These are phyloP conservation scores for Yponomeuta cagnagella DNA, from an alignment of 2,888 invertebrate genomes.

Conservation along the genomic window DNA sequence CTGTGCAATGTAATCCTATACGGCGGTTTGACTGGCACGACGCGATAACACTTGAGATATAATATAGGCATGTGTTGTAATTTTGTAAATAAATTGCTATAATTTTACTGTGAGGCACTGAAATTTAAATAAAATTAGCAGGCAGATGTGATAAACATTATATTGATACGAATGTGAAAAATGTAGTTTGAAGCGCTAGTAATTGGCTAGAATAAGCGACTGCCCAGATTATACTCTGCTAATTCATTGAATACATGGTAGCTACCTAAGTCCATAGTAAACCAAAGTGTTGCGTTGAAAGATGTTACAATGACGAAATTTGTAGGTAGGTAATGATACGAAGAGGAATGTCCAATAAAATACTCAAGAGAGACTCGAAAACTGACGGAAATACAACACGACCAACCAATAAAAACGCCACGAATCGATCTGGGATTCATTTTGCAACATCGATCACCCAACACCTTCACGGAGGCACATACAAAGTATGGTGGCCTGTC, in stretches of 20 bases:
- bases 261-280: too few relatives aligned
- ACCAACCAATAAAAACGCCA: background rate
- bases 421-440: background rate
- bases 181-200: too few relatives aligned
- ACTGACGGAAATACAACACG: background rate
- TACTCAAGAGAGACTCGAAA: background rate
- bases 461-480: background rate
- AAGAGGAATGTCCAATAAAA: background rate
- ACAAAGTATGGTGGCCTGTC: background rate
- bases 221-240: too few relatives aligned
- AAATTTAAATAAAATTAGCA: too few relatives aligned
- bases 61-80: too few relatives aligned
- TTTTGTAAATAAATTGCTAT: background rate
- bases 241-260: too few relatives aligned
- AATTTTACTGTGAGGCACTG: too few relatives aligned
- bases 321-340: background rate
- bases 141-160: too few relatives aligned
- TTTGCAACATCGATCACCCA: background rate
- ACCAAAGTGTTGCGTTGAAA: too few relatives aligned
- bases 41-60: background rate
- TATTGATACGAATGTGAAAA: too few relatives aligned
- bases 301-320: background rate
- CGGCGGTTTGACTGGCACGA: background rate
- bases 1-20: conserved; percentile 8
- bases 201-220: too few relatives aligned